Evolutionary conservation across 2,888 invertebrate genomes (phyloP), one percentile per base, ranked within the genome.

Genomic region (Petrophora chlorosata): DNA sequence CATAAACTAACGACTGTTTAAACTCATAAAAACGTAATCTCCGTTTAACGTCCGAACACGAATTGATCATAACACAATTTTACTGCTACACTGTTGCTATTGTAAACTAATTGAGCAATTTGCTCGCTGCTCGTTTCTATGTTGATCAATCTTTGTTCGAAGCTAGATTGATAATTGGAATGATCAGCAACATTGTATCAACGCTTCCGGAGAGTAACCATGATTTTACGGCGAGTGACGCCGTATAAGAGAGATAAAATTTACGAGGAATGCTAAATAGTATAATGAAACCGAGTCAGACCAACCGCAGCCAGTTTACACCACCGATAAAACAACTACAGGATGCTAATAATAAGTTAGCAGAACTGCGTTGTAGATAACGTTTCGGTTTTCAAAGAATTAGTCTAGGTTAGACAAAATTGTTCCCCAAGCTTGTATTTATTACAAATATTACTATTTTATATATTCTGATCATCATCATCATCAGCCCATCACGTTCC

Each of bases 221-320:
- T 57, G 44, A 59, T 60, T 73, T 73, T 69, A 73, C 61, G 61
- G 40, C 53, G 28, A 36, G 39, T 49, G 23, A 15, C 53, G 53
- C 50, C 42, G 52, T 56, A 57, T 51, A 35, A 40, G 48, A 43
- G 16, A 39, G 47, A 55, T 54, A 53, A 56, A 56, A 36, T 62
- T 62, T 55, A 62, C 44, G 62, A 58, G 36, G 41, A 52, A 47
- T 38, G 36, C 47, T 53, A 56, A 58, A 60, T 49, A 48, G 32
- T 42, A 34, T 43, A 40, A 53, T 56, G 45, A 51, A 42, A 56
- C 32, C 17, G 34, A 47, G 49, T 51, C 16, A 49, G 40, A 56
- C 34, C 16, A 34, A 52, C 53, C 53, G 26, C 52, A 46, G 32
- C 17, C 34, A 35, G 47, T 51, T 52, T 49, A 53, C 42, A 29